These are phyloP conservation scores for Brachyalestes nurse DNA, from an alignment of 2,797 vertebrate species.

Conservation along the genomic window DNA sequence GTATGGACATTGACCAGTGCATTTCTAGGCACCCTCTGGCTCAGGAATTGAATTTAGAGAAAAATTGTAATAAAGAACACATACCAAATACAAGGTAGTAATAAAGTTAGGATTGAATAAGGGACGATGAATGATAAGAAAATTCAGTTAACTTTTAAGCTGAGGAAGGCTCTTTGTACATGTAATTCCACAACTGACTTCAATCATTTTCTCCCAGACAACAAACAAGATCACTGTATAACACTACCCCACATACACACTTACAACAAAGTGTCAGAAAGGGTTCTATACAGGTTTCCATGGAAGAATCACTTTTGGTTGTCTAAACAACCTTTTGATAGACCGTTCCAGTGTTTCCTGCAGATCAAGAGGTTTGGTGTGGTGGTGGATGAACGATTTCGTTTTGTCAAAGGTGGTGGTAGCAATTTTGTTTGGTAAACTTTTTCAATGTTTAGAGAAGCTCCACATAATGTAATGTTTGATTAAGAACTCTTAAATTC, in stretches of 20 bases:
- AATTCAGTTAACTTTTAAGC: conserved; percentile 53
- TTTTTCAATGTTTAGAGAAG: too few species aligned
- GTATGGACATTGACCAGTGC: conserved; percentile 24
- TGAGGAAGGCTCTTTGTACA: conserved; percentile 47
- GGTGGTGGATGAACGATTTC: too few species aligned
- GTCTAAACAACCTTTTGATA: too few species aligned
- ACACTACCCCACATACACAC: not conserved
- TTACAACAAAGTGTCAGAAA: too few species aligned
- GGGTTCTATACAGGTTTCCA: too few species aligned
- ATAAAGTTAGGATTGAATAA: conserved; percentile 64
- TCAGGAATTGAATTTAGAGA: conserved; percentile 59
- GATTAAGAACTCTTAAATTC: too few species aligned
- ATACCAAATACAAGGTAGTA: conserved; percentile 53
- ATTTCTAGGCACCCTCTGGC: conserved; percentile 60
- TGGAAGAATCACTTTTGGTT: too few species aligned
- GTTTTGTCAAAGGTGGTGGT: too few species aligned
- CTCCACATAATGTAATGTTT: too few species aligned
- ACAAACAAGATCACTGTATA: not conserved
- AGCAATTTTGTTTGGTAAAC: too few species aligned
- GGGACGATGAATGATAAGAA: conserved; percentile 56
- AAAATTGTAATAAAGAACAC: conserved; percentile 60
- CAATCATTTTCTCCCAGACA: not conserved
- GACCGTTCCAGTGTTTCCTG: too few species aligned
- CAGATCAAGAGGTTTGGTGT: too few species aligned
- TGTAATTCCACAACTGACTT: conserved; percentile 1